These are phyloP conservation scores for Strix aluco DNA, from an alignment of 2,113 vertebrate genomes.

Conservation along the genomic window DNA sequence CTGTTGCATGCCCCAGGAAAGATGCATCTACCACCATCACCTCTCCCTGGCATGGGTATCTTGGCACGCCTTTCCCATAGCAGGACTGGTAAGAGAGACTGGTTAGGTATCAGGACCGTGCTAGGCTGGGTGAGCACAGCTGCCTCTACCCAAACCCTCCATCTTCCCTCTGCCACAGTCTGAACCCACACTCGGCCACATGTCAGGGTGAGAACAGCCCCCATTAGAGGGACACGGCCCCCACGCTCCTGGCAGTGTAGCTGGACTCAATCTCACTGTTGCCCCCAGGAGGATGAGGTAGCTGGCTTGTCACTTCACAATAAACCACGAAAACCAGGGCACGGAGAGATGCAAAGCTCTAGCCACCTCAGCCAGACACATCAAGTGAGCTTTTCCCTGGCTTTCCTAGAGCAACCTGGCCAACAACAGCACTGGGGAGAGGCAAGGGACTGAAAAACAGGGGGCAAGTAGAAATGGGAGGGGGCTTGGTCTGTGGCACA, in stretches of 20 bases:
- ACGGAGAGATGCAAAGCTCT: neutral
- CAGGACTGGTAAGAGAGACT: fast-evolving
- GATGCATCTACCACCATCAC: neutral
- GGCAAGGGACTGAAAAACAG: neutral
- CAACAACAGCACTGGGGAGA: neutral
- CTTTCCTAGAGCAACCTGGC: neutral
- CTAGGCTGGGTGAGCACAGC: neutral
- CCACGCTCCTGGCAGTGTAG: neutral
- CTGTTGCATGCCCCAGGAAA: neutral
- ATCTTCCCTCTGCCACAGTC: neutral
- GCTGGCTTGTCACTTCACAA: neutral
- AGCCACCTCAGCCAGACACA: neutral
- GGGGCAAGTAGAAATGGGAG: neutral
- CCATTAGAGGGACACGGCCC: neutral
- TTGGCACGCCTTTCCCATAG: neutral
- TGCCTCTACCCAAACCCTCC: neutral
- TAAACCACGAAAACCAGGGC: neutral
- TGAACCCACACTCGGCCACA: neutral
- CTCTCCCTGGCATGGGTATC: fast-evolving
- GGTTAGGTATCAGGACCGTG: neutral
- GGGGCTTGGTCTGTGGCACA: neutral
- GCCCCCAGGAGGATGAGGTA: neutral
- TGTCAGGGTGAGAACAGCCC: neutral
- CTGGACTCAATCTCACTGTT: neutral
- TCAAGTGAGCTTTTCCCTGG: neutral